A percentile compares a stretch with the other conserved stretches of the same genome.
Evolutionary conservation across 2,797 vertebrate species (phyloP).

Genomic region (Labeo calbasu): DNA sequence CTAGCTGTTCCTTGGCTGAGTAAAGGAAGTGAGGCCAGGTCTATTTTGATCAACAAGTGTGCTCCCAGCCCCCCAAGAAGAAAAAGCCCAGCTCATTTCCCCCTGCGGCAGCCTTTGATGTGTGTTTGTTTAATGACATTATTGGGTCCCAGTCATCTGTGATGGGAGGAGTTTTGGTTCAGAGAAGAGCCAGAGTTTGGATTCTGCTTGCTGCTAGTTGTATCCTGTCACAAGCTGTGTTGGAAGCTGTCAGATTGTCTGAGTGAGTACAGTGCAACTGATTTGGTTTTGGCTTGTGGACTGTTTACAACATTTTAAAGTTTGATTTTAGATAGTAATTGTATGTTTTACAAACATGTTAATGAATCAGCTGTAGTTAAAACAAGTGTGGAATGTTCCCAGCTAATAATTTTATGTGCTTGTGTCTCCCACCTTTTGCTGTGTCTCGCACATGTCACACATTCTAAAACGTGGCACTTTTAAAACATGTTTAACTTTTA

Average conservation of each 20-base stretch:
- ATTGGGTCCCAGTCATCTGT: constrained; percentile 52
- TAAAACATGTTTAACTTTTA: not conserved
- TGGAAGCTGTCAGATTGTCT: constrained; percentile 26
- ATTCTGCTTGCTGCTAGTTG: constrained; percentile 36
- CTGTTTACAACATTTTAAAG: not conserved
- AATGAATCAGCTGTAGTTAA: not conserved
- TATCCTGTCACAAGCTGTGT: constrained; percentile 34
- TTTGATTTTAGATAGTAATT: constrained; percentile 4
- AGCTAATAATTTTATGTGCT: not conserved
- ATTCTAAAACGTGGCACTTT: not conserved
- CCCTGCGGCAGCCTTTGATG: constrained; percentile 59
- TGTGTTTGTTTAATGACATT: constrained; percentile 57
- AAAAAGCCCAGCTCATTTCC: constrained; percentile 6
- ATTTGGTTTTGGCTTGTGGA: constrained; percentile 4
- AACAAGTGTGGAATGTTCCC: not conserved
- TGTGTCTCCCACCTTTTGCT: not conserved
- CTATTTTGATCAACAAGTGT: constrained; percentile 14
- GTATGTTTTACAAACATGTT: not conserved
- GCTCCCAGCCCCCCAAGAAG: constrained; percentile 25
- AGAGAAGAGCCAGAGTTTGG: constrained; percentile 33
- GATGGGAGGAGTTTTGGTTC: constrained; percentile 52
- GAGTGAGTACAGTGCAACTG: constrained; percentile 50
- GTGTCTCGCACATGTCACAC: not conserved
- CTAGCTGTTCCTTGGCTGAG: constrained; percentile 45
- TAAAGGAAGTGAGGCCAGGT: constrained; percentile 17